phyloP scores from a whole-genome alignment of 2,797 vertebrate species.

The Geotria australis region DNA sequence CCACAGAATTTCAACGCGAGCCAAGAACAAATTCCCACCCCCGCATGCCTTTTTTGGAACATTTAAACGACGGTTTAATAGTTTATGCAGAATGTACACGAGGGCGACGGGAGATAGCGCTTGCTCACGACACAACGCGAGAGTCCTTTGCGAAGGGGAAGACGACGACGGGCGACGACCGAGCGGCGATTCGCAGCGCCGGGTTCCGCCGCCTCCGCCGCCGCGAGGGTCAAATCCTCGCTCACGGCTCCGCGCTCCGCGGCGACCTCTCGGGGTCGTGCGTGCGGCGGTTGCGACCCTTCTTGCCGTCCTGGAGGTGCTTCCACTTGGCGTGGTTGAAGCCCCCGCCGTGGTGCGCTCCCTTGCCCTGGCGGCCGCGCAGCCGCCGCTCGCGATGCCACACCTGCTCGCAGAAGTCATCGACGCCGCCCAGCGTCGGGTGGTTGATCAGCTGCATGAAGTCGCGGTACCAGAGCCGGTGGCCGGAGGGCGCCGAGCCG shows the following conservation, averaged over 20 bases:
- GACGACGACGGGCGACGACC: too few species aligned
- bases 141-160: too few species aligned
- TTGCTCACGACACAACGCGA: too few species aligned
- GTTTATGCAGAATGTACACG: too few species aligned
- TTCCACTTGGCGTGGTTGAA: conserved; percentile 65
- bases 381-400: conserved; percentile 61
- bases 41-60: too few species aligned
- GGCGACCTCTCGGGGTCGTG: conserved; percentile 88
- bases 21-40: too few species aligned
- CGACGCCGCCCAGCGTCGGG: conserved; percentile 70
- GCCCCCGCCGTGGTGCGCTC: conserved; percentile 13
- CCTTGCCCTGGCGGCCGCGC: background rate
- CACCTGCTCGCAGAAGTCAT: conserved; percentile 93
- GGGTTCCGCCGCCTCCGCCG: too few species aligned
- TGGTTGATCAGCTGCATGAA: conserved; percentile 90
- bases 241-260: conserved; percentile 31
- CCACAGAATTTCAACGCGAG: too few species aligned
- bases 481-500: conserved; percentile 30
- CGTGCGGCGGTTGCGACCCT: conserved; percentile 92
- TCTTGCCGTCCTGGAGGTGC: conserved; percentile 85
- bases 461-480: conserved; percentile 90
- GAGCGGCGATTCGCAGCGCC: too few species aligned
- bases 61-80: too few species aligned
- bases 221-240: too few species aligned
- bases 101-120: too few species aligned